These are phyloP conservation scores for Tachuris rubrigastra DNA, from an alignment of 2,113 vertebrate species.

Conservation along the genomic window DNA sequence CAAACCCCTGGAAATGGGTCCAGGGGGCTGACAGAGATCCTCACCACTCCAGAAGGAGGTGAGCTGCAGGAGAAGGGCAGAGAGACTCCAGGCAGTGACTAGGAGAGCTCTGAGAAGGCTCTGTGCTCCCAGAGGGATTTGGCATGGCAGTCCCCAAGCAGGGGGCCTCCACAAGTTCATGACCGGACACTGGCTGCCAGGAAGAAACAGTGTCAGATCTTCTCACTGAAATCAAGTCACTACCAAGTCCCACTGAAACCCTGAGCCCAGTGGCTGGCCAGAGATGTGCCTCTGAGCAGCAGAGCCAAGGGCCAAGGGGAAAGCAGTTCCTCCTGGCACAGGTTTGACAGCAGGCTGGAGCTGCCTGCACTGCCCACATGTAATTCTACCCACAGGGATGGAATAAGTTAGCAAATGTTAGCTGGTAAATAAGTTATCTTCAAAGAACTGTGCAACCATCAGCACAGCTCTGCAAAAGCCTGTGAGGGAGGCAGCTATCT, in stretches of 20 bases:
- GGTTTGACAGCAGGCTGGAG: neutral
- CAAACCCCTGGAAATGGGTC: neutral
- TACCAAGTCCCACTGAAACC: neutral
- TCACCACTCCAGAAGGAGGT: accelerated
- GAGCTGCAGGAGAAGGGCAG: neutral
- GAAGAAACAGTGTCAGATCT: neutral
- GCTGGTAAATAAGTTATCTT: neutral
- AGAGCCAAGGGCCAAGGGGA: neutral
- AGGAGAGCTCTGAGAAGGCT: accelerated
- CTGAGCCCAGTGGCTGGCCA: neutral
- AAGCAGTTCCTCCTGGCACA: neutral
- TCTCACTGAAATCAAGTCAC: neutral
- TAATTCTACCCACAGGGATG: neutral
- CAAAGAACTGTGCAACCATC: neutral
- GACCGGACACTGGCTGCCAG: accelerated
- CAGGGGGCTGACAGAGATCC: neutral
- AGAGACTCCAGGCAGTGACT: neutral
- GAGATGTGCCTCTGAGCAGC: neutral
- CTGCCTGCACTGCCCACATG: neutral
- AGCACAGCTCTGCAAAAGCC: neutral
- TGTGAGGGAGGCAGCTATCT: neutral
- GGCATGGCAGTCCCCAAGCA: neutral
- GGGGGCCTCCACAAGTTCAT: accelerated
- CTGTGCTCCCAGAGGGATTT: accelerated
- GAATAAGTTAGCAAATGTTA: neutral